These are phyloP conservation scores for Oryzaephilus surinamensis DNA, from an alignment of 1,140 invertebrate species.

Conservation along the genomic window DNA sequence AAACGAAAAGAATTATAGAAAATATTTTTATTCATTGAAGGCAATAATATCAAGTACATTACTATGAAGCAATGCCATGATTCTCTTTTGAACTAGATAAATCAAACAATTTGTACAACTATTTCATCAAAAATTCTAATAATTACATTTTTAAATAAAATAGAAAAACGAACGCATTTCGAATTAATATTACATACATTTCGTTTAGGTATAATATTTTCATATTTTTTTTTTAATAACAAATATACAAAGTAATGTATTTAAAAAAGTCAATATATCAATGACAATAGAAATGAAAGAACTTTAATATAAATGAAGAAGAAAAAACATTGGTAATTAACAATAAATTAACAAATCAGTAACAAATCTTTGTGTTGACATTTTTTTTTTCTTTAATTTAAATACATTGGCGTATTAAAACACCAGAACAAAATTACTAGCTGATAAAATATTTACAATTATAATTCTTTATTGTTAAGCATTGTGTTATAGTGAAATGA, in stretches of 20 bases:
- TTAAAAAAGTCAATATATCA: slow-evolving; percentile 4
- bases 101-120: slow-evolving; percentile 23
- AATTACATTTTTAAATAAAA: slow-evolving; percentile 18
- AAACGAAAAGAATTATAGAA: too few species aligned
- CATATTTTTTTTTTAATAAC: slow-evolving; percentile 12
- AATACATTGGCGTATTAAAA: slow-evolving; percentile 8
- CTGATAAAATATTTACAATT: slow-evolving; percentile 13
- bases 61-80: slow-evolving; percentile 17
- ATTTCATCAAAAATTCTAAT: slow-evolving; percentile 11
- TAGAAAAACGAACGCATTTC: slow-evolving; percentile 14
- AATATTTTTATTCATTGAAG: too few species aligned
- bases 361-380: slow-evolving; percentile 10
- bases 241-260: slow-evolving; percentile 8
- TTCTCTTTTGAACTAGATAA: slow-evolving; percentile 17
- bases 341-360: slow-evolving; percentile 16
- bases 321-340: slow-evolving; percentile 5
- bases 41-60: slow-evolving; percentile 17
- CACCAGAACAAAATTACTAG: slow-evolving; percentile 11
- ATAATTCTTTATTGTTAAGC: too few species aligned
- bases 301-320: slow-evolving; percentile 1
- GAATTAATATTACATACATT: too few species aligned
- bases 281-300: slow-evolving; percentile 4
- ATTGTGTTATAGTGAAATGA: slow-evolving; percentile 14
- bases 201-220: too few species aligned
- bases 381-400: slow-evolving; percentile 12